Evolutionary conservation across 2,888 invertebrate species (phyloP).

Genomic region (Eustalomyia histrio): DNA sequence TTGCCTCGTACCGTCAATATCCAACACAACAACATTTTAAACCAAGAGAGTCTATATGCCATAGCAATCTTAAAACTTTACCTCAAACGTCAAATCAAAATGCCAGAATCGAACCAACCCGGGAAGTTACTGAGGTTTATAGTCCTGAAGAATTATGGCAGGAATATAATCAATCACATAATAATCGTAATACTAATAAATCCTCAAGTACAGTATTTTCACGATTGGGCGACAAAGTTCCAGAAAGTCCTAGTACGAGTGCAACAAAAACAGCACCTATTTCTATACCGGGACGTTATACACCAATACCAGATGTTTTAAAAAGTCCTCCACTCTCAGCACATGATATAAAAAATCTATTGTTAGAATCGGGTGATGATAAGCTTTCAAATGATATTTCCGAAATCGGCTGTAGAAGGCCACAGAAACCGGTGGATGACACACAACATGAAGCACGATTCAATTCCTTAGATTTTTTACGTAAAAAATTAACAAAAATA

Average conservation of each 20-base stretch:
- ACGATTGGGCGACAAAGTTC: slow-evolving; percentile 68
- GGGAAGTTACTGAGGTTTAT: slow-evolving; percentile 51
- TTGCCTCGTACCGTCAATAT: slow-evolving; percentile 8
- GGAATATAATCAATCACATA: slow-evolving; percentile 35
- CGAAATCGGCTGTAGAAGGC: slow-evolving; percentile 42
- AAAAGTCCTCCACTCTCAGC: slow-evolving; percentile 73
- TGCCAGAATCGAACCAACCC: not conserved
- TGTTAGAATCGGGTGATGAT: slow-evolving; percentile 68
- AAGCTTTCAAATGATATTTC: slow-evolving; percentile 49
- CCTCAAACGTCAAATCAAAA: slow-evolving; percentile 7
- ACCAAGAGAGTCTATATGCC: slow-evolving; percentile 28
- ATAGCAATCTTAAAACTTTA: slow-evolving; percentile 39
- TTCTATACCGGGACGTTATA: slow-evolving; percentile 43
- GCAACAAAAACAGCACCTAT: slow-evolving; percentile 33
- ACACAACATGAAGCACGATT: slow-evolving; percentile 28
- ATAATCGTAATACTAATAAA: not conserved
- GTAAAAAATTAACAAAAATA: slow-evolving; percentile 70
- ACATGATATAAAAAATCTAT: slow-evolving; percentile 71
- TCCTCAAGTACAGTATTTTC: slow-evolving; percentile 52
- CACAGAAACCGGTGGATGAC: slow-evolving; percentile 9
- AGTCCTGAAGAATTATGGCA: slow-evolving; percentile 65
- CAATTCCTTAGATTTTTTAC: slow-evolving; percentile 67
- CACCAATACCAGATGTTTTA: slow-evolving; percentile 71
- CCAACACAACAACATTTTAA: slow-evolving; percentile 24
- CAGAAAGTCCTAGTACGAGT: not conserved